Evolutionary conservation across 2,797 vertebrate species (phyloP).

Genomic region (Semotilus atromaculatus): DNA sequence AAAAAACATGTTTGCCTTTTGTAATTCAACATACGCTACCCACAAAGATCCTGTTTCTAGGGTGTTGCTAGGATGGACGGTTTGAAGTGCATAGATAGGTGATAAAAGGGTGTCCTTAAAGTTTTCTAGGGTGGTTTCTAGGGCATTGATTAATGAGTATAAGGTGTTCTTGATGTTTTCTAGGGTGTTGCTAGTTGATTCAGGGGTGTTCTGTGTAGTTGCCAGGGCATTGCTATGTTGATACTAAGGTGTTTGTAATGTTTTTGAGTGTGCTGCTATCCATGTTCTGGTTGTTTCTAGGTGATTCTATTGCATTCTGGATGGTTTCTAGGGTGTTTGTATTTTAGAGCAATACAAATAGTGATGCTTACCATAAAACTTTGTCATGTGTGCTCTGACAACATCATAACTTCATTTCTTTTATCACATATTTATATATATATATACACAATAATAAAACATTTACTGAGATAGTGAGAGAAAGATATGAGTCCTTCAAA

Average conservation of each 20-base stretch:
- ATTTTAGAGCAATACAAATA: not conserved
- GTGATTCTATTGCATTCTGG: not conserved
- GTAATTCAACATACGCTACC: not conserved
- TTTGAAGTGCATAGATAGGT: not conserved
- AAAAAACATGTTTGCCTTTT: not conserved
- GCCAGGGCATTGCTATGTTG: not conserved
- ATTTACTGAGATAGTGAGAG: not conserved
- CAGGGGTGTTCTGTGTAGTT: not conserved
- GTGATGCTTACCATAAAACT: not conserved
- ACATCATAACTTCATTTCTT: not conserved
- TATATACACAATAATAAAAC: not conserved
- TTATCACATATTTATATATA: not conserved
- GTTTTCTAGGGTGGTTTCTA: not conserved
- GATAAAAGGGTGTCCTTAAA: not conserved
- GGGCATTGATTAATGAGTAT: not conserved
- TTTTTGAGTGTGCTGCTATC: not conserved
- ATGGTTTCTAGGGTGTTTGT: not conserved
- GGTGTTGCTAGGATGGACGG: not conserved
- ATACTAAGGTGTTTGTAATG: not conserved
- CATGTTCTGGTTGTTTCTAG: not conserved
- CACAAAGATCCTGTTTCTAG: not conserved
- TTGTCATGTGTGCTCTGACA: conserved; percentile 5
- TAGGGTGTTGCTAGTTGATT: not conserved
- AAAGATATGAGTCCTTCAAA: not conserved
- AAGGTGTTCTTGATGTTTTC: not conserved